A percentile compares a stretch with the other conserved stretches of the same genome.
phyloP scores from a whole-genome alignment of 2,797 vertebrate genomes.

The Malacoctenus gilli region DNA sequence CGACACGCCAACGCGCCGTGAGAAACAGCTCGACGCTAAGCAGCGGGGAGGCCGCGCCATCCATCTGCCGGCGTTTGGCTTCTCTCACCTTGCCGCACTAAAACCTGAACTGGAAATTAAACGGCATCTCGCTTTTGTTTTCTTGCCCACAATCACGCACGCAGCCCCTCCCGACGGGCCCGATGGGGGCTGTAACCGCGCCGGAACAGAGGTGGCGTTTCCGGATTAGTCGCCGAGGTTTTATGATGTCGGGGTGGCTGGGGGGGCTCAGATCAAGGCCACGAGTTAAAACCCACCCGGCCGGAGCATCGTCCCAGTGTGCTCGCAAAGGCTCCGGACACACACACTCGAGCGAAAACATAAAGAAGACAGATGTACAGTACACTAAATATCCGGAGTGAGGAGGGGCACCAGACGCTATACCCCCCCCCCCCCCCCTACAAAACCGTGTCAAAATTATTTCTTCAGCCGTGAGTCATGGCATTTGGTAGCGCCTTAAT shows the following conservation, averaged over 20 bases:
- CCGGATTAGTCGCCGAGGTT: conserved; percentile 19
- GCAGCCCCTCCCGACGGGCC: conserved; percentile 1
- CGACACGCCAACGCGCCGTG: conserved; percentile 47
- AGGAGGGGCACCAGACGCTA: no score
- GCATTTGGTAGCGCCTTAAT: no score
- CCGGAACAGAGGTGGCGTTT: conserved; percentile 34
- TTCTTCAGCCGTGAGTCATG: no score
- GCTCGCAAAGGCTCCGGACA: conserved; percentile 20
- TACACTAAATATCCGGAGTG: no score
- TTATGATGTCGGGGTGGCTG: conserved; percentile 33
- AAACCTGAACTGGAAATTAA: conserved; percentile 31
- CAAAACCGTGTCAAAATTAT: no score
- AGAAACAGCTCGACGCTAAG: conserved; percentile 74
- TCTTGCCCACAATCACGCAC: conserved; percentile 4
- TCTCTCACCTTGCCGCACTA: conserved; percentile 15
- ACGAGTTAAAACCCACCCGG: conserved; percentile 6
- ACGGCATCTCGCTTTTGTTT: conserved; percentile 35
- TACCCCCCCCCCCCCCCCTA: no score
- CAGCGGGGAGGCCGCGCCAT: conserved; percentile 61
- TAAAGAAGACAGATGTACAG: conserved; percentile 10
- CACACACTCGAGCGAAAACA: not conserved
- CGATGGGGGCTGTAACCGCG: conserved; percentile 12
- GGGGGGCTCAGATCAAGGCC: conserved; percentile 31
- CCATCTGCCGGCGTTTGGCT: conserved; percentile 64
- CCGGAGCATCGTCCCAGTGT: conserved; percentile 9